phyloP scores from a whole-genome alignment of 2,888 invertebrate genomes.

The Tipula vernalis region DNA sequence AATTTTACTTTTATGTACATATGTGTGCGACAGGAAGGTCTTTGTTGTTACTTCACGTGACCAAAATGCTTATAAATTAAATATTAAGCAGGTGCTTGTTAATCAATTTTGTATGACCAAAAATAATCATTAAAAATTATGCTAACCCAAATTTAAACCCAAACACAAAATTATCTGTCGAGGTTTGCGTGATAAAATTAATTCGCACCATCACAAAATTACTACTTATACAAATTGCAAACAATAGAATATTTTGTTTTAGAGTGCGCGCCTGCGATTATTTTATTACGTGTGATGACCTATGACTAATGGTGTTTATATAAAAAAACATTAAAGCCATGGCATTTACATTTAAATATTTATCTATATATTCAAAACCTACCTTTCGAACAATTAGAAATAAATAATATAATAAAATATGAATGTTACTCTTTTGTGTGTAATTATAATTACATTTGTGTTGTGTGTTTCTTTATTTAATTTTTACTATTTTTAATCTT shows the following conservation, averaged over 20 bases:
- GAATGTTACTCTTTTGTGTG: not conserved
- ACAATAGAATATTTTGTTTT: not conserved
- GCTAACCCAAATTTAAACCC: not conserved
- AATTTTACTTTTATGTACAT: not conserved
- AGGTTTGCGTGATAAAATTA: not conserved
- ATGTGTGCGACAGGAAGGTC: not conserved
- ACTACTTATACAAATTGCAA: not conserved
- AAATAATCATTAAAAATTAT: not conserved
- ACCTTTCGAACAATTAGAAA: not conserved
- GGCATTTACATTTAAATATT: not conserved
- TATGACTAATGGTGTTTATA: not conserved
- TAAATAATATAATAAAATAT: not conserved
- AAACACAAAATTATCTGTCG: not conserved
- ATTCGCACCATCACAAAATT: not conserved
- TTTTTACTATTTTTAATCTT: not conserved
- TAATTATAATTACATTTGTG: not conserved
- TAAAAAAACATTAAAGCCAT: not conserved
- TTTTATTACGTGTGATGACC: not conserved
- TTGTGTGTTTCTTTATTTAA: not conserved
- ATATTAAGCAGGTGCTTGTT: not conserved
- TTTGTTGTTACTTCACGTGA: slow-evolving; percentile 4
- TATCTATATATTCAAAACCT: not conserved
- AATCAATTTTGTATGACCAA: not conserved
- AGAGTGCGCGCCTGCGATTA: not conserved
- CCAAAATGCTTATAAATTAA: not conserved